Evolutionary conservation across 2,888 invertebrate genomes (phyloP).

Genomic region (Cheilosia soror): DNA sequence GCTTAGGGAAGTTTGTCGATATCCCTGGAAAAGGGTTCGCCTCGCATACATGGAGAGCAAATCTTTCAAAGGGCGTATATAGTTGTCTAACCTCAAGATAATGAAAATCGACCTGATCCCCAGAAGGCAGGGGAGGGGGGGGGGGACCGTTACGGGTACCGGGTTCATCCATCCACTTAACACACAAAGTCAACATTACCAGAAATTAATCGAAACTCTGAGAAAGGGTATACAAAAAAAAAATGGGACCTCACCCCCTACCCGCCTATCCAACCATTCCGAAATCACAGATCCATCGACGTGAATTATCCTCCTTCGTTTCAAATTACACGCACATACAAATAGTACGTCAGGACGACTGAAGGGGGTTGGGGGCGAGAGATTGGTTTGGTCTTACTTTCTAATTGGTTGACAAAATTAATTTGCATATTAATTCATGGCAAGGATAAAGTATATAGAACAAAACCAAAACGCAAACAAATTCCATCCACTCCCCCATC

Average conservation of each 20-base stretch:
- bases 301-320: conserved; percentile 69
- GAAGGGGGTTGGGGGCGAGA: not conserved
- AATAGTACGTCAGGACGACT: not conserved
- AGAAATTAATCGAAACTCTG: conserved; percentile 66
- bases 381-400: conserved; percentile 64
- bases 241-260: not conserved
- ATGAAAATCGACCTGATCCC: conserved; percentile 70
- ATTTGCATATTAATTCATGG: conserved; percentile 75
- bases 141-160: conserved; percentile 32
- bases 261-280: not conserved
- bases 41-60: conserved; percentile 2
- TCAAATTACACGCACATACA: conserved; percentile 61
- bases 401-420: conserved; percentile 76
- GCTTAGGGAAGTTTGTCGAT: conserved; percentile 40
- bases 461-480: conserved; percentile 68
- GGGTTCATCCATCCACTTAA: conserved; percentile 71
- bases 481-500: conserved; percentile 52
- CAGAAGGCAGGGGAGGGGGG: conserved; percentile 3
- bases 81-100: conserved; percentile 65
- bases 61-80: conserved; percentile 15
- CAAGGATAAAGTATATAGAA: conserved; percentile 59
- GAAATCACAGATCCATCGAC: conserved; percentile 56
- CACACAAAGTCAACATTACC: conserved; percentile 72
- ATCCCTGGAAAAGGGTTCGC: conserved; percentile 48
- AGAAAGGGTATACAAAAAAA: not conserved